Evolutionary conservation across 1,140 invertebrate genomes (phyloP).

Genomic region (Drosophila ficusphila): DNA sequence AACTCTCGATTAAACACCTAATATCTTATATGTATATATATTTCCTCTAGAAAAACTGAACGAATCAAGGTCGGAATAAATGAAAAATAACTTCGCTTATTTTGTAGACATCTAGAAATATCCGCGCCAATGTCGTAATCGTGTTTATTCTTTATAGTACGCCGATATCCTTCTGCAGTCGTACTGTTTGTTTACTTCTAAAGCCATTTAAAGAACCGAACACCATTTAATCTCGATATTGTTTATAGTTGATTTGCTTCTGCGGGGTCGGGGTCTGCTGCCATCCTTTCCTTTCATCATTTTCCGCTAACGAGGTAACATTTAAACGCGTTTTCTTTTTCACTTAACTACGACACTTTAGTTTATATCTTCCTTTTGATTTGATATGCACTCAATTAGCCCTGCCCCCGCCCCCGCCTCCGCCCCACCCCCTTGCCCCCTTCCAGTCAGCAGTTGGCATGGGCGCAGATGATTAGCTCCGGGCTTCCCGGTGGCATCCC

Average conservation of each 20-base stretch:
- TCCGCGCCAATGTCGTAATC: constrained; percentile 16
- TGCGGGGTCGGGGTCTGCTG: not conserved
- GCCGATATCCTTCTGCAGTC: constrained; percentile 10
- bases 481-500: not conserved
- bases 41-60: constrained; percentile 24
- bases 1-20: constrained; percentile 39
- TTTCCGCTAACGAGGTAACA: constrained; percentile 82
- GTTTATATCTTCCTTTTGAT: constrained; percentile 36
- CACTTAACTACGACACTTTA: constrained; percentile 54
- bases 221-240: constrained; percentile 47
- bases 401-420: not conserved
- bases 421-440: constrained; percentile 10
- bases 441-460: constrained; percentile 39
- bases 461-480: constrained; percentile 33
- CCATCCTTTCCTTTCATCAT: constrained; percentile 23
- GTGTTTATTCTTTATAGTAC: constrained; percentile 18
- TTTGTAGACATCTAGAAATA: constrained; percentile 28
- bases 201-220: constrained; percentile 57
- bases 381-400: constrained; percentile 48
- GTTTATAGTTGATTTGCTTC: constrained; percentile 17
- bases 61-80: not conserved
- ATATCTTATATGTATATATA: constrained; percentile 17
- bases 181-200: constrained; percentile 36
- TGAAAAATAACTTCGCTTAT: not conserved
- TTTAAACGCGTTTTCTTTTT: constrained; percentile 77